Conservation (phyloP, 1,140 invertebrate genomes). For the Drosophila fuyamai region DNA sequence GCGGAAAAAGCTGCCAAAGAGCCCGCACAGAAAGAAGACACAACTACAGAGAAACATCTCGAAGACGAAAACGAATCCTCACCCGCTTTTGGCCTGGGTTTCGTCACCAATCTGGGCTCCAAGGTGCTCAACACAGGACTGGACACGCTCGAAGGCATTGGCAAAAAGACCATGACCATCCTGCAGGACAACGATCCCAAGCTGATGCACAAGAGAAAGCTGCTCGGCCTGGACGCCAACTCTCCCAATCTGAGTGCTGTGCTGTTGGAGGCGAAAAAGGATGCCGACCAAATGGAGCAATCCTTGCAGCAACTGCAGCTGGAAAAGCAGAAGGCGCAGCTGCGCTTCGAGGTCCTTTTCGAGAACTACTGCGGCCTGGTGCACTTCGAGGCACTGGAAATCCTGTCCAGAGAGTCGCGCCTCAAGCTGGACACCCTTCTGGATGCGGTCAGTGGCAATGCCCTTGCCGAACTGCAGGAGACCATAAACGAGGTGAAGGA, state of each 20-base stretch:
- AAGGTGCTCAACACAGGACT: constrained; percentile 93
- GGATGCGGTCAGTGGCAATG: constrained; percentile 86
- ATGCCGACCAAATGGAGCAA: constrained; percentile 89
- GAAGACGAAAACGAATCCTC: constrained; percentile 4
- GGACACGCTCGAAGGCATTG: constrained; percentile 95
- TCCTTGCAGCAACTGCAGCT: constrained; percentile 87
- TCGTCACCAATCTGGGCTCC: constrained; percentile 89
- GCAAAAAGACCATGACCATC: constrained; percentile 97
- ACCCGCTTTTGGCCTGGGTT: constrained; percentile 73
- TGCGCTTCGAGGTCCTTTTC: constrained; percentile 93
- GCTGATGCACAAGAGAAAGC: constrained; percentile 91
- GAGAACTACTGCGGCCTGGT: constrained; percentile 95
- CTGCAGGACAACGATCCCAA: constrained; percentile 96
- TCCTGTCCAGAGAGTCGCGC: constrained; percentile 93
- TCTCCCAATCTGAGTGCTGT: constrained; percentile 87
- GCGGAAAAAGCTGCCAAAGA: constrained; percentile 19
- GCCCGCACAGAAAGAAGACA: not conserved
- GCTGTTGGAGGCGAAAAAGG: constrained; percentile 93
- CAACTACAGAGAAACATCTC: constrained; percentile 7
- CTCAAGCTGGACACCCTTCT: constrained; percentile 89
- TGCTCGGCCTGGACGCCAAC: constrained; percentile 88
- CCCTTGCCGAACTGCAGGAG: constrained; percentile 89
- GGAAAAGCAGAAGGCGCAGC: constrained; percentile 87
- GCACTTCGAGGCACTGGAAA: constrained; percentile 95
- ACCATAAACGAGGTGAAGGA: constrained; percentile 92